Evolutionary conservation across 2,888 invertebrate species (phyloP), one percentile per base, ranked within the genome.

Genomic region (Augochlorella aurata): DNA sequence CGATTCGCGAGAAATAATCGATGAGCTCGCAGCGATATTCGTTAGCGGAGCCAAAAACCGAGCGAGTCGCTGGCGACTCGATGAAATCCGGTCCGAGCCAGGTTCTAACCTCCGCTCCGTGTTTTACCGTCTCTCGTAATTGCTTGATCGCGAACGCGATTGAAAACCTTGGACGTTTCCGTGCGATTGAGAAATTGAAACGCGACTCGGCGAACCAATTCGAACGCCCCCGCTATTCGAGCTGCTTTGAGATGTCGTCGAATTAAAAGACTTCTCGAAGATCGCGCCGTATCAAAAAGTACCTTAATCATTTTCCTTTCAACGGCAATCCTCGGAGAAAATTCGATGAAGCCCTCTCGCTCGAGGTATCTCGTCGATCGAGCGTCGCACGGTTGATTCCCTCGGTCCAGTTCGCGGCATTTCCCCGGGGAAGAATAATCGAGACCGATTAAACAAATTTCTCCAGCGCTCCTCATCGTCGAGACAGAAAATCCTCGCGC

Each of bases 1-100:
- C 61, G 50, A 76, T 54, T 74, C 21, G 45, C 21, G 52, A 45
- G 21, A 49, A 77, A 66, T 77, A 66, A 71, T 54, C 65, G 61
- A 47, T 16, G 61, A 29, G 24, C 61, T 21, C n/a, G 21, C 54
- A 21, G 54, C 54, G 21, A 21, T 38, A 5, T 38, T 54, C 21
- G 54, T 3, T 12, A 12, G 21, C 21, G 54, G 54, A 12, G 21
- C 21, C 54, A 5, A 21, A 54, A 54, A 49, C n/a, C 10, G 21
- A 52, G 18, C 8, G 9, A n/a, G n/a, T n/a, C n/a, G n/a, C n/a
- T n/a, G n/a, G n/a, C n/a, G 10, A 54, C 9, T 54, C 8, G 12
- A 54, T 54, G 54, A 9, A n/a, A 54, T 54, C n/a, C 21, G 21
- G 54, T 54, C 21, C 21, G 10, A 4, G 12, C 0, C 9, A n/a